These are phyloP conservation scores for Yponomeuta cagnagella DNA, from an alignment of 2,888 invertebrate genomes.

Conservation along the genomic window DNA sequence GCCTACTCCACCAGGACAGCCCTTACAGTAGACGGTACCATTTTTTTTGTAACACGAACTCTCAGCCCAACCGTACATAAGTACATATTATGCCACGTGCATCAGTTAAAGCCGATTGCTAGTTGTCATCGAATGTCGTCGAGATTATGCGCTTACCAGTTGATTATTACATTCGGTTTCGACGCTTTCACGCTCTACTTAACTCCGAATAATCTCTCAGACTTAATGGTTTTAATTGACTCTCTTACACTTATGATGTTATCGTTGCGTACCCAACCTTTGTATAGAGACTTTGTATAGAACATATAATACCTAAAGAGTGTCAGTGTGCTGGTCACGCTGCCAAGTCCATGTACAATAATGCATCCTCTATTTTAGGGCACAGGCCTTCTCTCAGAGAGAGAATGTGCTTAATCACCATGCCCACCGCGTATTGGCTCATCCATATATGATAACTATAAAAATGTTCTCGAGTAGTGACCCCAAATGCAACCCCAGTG, in stretches of 20 bases:
- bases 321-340: no score
- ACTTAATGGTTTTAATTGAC: slow-evolving; percentile 27
- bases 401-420: no score
- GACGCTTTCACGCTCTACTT: slow-evolving; percentile 39
- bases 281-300: neutral
- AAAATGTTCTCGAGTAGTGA: no score
- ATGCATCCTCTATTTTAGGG: no score
- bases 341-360: no score
- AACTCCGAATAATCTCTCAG: slow-evolving; percentile 34
- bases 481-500: no score
- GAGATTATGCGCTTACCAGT: slow-evolving; percentile 33
- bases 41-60: neutral
- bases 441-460: no score
- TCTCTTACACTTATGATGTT: slow-evolving; percentile 26
- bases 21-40: no score
- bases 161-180: slow-evolving; percentile 33
- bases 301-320: no score
- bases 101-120: slow-evolving; percentile 32
- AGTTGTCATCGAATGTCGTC: slow-evolving; percentile 36
- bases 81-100: slow-evolving; percentile 16
- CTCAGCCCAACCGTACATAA: neutral
- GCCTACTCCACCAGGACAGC: no score
- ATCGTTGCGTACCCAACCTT: slow-evolving; percentile 30
- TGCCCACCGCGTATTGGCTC: no score
- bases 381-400: no score